Evolutionary conservation across 64 coral and sea anemone species (phyloP).

Genomic region (Stichodactyla helianthus): DNA sequence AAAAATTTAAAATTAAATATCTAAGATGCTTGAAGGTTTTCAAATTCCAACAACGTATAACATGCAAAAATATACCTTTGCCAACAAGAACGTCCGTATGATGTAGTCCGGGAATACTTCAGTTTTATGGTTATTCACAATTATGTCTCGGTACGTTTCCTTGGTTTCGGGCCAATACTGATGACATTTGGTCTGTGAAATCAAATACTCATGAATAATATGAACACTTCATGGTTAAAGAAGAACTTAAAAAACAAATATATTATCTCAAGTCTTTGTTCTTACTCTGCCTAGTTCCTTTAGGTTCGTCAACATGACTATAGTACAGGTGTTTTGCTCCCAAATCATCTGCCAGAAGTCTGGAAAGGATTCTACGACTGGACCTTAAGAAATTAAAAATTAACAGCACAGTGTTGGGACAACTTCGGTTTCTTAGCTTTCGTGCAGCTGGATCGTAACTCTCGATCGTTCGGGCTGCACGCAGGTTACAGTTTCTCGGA

Average conservation of each 20-base stretch:
- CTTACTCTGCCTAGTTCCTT: conserved; percentile 24
- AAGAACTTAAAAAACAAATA: background rate
- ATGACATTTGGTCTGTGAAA: conserved; percentile 65
- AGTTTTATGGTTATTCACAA: conserved; percentile 47
- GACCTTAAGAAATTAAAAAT: background rate
- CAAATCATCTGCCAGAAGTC: conserved; percentile 46
- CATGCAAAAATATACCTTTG: conserved; percentile 33
- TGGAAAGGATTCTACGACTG: background rate
- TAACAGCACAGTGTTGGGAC: background rate
- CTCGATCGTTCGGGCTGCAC: too few relatives aligned
- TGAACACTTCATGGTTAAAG: background rate
- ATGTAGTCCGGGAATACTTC: conserved; percentile 78
- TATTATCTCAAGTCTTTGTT: background rate
- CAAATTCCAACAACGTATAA: too few relatives aligned
- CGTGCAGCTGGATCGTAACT: too few relatives aligned
- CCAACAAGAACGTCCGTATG: conserved; percentile 62
- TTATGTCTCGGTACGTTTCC: conserved; percentile 36
- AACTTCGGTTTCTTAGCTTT: background rate
- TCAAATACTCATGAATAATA: background rate
- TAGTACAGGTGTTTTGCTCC: background rate
- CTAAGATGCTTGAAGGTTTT: too few relatives aligned
- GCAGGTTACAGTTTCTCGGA: too few relatives aligned
- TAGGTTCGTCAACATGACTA: conserved; percentile 39
- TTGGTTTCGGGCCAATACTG: conserved; percentile 79
- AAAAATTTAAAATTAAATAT: too few relatives aligned